phyloP scores from a whole-genome alignment of 1,140 invertebrate genomes.

The Euwallacea similis region DNA sequence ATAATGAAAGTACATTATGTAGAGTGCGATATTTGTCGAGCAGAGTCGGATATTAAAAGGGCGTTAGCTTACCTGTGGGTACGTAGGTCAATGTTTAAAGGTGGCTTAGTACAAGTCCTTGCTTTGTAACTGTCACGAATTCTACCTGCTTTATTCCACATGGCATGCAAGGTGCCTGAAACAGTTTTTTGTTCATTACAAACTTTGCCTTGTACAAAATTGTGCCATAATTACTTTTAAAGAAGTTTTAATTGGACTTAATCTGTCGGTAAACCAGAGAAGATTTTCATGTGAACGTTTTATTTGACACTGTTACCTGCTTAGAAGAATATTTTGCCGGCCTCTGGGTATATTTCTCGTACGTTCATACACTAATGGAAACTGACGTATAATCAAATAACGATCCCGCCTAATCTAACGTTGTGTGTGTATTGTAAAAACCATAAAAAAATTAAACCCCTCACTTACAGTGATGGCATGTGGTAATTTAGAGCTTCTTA shows the following conservation, averaged over 20 bases:
- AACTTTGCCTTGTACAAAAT: neutral
- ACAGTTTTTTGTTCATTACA: constrained; percentile 1
- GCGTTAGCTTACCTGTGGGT: constrained; percentile 5
- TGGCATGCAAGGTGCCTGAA: neutral
- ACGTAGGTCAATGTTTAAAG: constrained; percentile 15
- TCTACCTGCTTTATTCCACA: constrained; percentile 6
- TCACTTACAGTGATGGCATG: constrained; percentile 27
- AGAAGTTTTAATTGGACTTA: neutral
- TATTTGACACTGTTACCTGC: no score
- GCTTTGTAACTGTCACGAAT: constrained; percentile 4
- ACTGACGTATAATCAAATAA: neutral
- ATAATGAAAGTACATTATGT: no score
- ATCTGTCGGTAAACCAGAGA: no score
- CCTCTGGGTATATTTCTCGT: no score
- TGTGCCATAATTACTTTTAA: neutral
- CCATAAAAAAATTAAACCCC: constrained; percentile 1
- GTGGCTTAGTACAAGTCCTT: constrained; percentile 9
- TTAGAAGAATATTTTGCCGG: no score
- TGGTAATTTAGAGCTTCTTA: constrained; percentile 40
- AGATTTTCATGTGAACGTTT: no score
- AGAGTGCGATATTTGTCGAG: neutral
- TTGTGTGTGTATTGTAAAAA: constrained; percentile 22
- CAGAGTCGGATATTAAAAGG: constrained; percentile 1
- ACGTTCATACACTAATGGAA: no score
- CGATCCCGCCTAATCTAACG: constrained; percentile 11